Percentiles rank a stretch among this genome's conserved stretches.
Conservation (phyloP, 2,113 vertebrate genomes). For the Passer domesticus region DNA sequence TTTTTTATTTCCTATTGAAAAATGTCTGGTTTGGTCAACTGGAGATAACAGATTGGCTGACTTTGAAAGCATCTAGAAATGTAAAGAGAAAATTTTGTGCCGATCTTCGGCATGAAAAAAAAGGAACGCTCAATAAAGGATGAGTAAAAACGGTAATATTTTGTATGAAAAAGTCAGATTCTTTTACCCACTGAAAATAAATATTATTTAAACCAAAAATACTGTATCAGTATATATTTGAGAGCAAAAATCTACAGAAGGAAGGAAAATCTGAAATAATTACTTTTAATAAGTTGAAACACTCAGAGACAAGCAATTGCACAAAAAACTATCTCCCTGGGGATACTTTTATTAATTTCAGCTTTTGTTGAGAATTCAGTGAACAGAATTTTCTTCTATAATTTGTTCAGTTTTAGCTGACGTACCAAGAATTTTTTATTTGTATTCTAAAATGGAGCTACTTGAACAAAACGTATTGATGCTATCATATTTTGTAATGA, state of each 20-base stretch:
- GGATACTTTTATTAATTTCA: neutral
- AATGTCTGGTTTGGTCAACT: neutral
- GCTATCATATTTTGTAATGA: neutral
- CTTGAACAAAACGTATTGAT: neutral
- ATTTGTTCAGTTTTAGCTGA: neutral
- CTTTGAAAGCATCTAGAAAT: neutral
- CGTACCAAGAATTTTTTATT: neutral
- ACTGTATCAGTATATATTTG: accelerated
- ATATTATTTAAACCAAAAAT: neutral
- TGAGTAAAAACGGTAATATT: neutral
- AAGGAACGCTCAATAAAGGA: neutral
- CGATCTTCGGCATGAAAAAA: neutral
- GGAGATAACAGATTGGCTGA: neutral
- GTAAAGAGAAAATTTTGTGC: neutral
- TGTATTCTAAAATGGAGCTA: neutral
- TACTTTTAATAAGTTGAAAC: neutral
- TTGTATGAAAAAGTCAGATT: neutral
- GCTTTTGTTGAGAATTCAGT: neutral
- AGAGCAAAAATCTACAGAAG: neutral
- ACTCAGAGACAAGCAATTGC: neutral
- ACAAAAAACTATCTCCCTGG: neutral
- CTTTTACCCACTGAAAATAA: neutral
- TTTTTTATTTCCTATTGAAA: neutral
- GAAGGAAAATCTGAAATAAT: neutral
- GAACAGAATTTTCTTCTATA: neutral